phyloP scores from a whole-genome alignment of 2,888 invertebrate genomes.

The Cheilosia urbana region DNA sequence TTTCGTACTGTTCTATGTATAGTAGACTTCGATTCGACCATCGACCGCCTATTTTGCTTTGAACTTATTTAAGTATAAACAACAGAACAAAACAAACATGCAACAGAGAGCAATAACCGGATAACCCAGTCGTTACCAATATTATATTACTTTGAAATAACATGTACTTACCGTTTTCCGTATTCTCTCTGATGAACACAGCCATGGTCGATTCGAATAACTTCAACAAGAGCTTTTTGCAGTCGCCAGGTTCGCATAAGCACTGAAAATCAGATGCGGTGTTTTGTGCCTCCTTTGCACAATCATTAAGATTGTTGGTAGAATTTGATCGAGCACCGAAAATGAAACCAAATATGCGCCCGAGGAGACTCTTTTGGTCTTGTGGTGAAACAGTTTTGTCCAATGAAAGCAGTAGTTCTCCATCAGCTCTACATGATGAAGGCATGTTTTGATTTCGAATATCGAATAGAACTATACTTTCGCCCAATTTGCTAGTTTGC shows the following conservation, averaged over 20 bases:
- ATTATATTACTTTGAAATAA: slow-evolving; percentile 18
- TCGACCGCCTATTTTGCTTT: background rate
- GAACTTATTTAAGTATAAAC: background rate
- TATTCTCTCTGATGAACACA: slow-evolving; percentile 81
- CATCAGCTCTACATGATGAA: background rate
- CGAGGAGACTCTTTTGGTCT: slow-evolving; percentile 43
- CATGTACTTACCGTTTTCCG: slow-evolving; percentile 81
- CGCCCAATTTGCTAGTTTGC: slow-evolving; percentile 62
- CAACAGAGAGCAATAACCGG: slow-evolving; percentile 53
- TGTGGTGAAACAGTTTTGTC: slow-evolving; percentile 14
- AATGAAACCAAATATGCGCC: slow-evolving; percentile 79
- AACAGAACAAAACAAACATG: slow-evolving; percentile 11
- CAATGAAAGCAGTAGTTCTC: background rate
- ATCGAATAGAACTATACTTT: slow-evolving; percentile 81
- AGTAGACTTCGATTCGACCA: background rate
- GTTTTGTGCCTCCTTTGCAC: slow-evolving; percentile 25
- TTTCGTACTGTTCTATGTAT: background rate
- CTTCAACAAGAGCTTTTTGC: slow-evolving; percentile 81
- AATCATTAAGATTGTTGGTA: slow-evolving; percentile 66
- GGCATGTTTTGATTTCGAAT: slow-evolving; percentile 78
- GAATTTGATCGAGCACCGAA: slow-evolving; percentile 78
- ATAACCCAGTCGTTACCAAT: slow-evolving; percentile 9
- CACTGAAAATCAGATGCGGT: slow-evolving; percentile 78
- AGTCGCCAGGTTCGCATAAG: slow-evolving; percentile 79
- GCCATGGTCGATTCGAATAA: slow-evolving; percentile 83